Evolutionary conservation across 2,888 invertebrate species (phyloP).

Genomic region (Timema podura): DNA sequence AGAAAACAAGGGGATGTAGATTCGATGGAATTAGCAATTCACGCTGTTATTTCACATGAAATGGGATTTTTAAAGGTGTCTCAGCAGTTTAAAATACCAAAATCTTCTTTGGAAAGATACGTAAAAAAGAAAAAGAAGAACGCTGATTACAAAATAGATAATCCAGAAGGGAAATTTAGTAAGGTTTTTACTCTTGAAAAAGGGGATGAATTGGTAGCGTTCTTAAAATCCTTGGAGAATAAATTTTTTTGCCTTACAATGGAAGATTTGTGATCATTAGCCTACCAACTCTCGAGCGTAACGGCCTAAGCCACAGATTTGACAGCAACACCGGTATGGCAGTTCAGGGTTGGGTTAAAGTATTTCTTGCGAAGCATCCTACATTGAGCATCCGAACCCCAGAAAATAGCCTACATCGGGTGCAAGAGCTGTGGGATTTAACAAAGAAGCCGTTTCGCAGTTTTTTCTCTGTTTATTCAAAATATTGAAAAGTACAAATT

Average conservation of each 20-base stretch:
- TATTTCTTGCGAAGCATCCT: background rate
- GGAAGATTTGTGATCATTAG: background rate
- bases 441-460: background rate
- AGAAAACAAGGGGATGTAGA: background rate
- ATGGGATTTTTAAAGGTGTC: background rate
- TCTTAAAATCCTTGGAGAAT: background rate
- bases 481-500: slow-evolving; percentile 1
- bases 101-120: background rate
- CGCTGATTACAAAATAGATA: background rate
- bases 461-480: background rate
- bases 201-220: background rate
- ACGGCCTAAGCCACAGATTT: background rate
- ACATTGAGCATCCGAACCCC: slow-evolving; percentile 4
- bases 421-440: slow-evolving; percentile 4
- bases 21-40: background rate
- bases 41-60: background rate
- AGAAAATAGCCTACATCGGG: background rate
- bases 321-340: background rate
- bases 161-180: background rate
- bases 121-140: background rate
- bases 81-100: background rate
- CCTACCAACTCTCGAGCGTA: background rate
- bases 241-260: background rate
- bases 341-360: background rate
- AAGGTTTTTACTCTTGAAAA: background rate